Percentiles rank a stretch among this genome's conserved stretches.
These are phyloP conservation scores for Anolis apletophallus DNA, from an alignment of 2,797 vertebrate genomes.

Conservation along the genomic window DNA sequence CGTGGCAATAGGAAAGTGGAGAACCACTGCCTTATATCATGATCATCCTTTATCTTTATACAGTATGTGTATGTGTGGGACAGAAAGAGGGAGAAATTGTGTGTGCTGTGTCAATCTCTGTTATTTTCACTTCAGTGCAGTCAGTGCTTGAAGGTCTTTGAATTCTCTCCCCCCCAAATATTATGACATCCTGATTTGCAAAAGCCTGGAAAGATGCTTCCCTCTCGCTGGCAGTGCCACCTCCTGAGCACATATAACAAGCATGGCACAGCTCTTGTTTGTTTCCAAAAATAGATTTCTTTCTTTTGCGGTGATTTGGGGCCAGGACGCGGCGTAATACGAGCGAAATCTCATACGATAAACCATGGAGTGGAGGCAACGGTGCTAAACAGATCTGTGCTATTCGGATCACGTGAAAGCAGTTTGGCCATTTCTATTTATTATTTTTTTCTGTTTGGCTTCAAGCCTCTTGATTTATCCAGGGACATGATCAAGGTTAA, in stretches of 20 bases:
- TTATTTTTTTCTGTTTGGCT: neutral
- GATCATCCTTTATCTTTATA: too few species aligned
- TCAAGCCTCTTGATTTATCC: constrained; percentile 30
- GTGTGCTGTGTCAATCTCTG: too few species aligned
- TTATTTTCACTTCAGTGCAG: neutral
- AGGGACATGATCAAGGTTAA: constrained; percentile 16
- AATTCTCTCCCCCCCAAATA: neutral
- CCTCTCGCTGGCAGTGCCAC: neutral
- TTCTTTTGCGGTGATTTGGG: neutral
- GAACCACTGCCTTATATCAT: too few species aligned
- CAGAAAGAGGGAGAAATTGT: too few species aligned
- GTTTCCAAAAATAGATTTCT: neutral
- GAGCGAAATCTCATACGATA: constrained; percentile 29
- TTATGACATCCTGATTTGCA: constrained; percentile 20
- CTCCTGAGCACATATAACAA: neutral
- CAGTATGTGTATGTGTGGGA: neutral
- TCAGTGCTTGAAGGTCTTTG: neutral
- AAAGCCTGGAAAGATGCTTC: constrained; percentile 21
- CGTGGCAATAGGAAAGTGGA: too few species aligned
- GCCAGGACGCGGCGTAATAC: neutral
- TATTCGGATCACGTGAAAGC: constrained; percentile 1
- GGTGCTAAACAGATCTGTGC: neutral
- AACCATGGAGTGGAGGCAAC: constrained; percentile 24
- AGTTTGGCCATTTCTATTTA: neutral
- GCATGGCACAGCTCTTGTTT: neutral